Conservation (phyloP, 2,797 vertebrate species). For the Myiothlypis chrysogaster region DNA sequence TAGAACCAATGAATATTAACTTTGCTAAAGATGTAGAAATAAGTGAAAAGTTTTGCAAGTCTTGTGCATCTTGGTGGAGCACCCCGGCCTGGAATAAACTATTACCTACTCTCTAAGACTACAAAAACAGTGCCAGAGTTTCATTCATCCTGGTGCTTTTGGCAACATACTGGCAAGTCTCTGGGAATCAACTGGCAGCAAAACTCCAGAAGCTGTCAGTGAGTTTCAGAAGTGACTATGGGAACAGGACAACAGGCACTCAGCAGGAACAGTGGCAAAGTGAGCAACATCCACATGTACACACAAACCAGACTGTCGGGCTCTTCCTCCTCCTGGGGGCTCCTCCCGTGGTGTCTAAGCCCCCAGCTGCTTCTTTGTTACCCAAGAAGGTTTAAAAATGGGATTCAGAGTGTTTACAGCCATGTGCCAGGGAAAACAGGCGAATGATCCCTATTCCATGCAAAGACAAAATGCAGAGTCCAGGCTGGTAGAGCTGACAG, state of each 20-base stretch:
- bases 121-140: not conserved
- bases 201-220: not conserved
- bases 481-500: not conserved
- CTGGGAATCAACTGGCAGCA: not conserved
- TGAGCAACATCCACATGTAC: not conserved
- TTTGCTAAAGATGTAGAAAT: not conserved
- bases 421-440: not conserved
- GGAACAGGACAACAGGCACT: not conserved
- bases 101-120: not conserved
- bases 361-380: not conserved
- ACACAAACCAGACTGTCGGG: not conserved
- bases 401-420: not conserved
- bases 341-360: not conserved
- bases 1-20: not conserved
- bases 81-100: rapidly evolving
- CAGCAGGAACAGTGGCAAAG: not conserved
- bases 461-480: not conserved
- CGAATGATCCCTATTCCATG: not conserved
- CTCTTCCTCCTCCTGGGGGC: not conserved
- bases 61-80: rapidly evolving
- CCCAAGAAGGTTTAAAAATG: not conserved
- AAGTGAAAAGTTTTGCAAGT: not conserved
- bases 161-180: not conserved
- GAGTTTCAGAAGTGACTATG: not conserved
- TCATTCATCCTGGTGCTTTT: not conserved